These are phyloP conservation scores for Melanotaenia maccullochi DNA, from an alignment of 2,797 vertebrate genomes.

Conservation along the genomic window DNA sequence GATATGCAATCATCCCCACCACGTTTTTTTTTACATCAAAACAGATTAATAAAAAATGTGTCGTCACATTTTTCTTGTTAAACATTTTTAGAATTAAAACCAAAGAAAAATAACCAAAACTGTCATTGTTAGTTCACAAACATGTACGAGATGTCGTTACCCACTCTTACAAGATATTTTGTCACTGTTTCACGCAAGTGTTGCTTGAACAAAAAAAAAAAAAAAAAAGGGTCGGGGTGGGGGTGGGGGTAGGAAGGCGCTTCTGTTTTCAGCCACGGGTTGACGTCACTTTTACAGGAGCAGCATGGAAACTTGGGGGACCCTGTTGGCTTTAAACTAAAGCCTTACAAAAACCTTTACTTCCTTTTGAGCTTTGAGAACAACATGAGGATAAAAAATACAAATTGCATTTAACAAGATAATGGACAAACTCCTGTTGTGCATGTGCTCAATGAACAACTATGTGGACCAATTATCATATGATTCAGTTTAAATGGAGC, in stretches of 20 bases:
- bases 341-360: background rate
- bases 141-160: background rate
- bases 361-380: background rate
- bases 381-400: background rate
- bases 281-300: no score
- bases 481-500: background rate
- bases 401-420: background rate
- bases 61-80: background rate
- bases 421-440: background rate
- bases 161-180: background rate
- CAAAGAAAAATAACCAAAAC: background rate
- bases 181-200: background rate
- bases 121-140: background rate
- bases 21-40: background rate
- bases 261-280: no score
- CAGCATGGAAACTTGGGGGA: no score
- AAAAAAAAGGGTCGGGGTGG: no score
- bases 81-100: background rate
- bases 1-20: background rate
- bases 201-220: background rate
- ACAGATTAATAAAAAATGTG: background rate
- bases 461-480: background rate
- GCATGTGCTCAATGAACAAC: background rate
- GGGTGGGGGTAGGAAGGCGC: no score
- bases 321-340: no score